Percentiles rank a stretch among this genome's conserved stretches.
Evolutionary conservation across 2,113 vertebrate species (phyloP).

Genomic region (Engraulis encrasicolus): DNA sequence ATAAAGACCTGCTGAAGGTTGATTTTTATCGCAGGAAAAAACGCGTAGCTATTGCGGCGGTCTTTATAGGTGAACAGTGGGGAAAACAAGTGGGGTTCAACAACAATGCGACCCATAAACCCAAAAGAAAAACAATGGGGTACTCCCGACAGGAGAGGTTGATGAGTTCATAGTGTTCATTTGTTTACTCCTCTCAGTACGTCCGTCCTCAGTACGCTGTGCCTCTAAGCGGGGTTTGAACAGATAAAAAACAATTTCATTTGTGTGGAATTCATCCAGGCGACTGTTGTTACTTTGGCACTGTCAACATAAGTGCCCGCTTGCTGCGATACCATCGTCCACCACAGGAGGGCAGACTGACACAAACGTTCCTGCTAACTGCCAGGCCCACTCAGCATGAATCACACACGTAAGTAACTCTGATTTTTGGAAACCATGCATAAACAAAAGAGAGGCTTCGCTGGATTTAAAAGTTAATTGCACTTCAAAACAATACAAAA

Average conservation of each 20-base stretch:
- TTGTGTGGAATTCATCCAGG: not conserved
- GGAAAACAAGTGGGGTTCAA: slow-evolving; percentile 8
- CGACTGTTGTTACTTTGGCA: slow-evolving; percentile 34
- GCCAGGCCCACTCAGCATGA: not conserved
- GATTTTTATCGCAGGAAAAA: slow-evolving; percentile 9
- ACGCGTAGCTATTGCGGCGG: not conserved
- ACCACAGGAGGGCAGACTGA: slow-evolving; percentile 63
- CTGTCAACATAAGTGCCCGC: not conserved
- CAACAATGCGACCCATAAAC: slow-evolving; percentile 1
- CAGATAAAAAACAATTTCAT: not conserved
- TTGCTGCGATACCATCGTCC: not conserved
- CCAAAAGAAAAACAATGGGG: not conserved
- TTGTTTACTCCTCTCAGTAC: not conserved
- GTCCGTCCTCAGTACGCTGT: not conserved
- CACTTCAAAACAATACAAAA: not conserved
- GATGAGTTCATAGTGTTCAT: not conserved
- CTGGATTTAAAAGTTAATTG: not conserved
- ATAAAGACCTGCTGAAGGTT: not conserved
- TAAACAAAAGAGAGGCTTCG: not conserved
- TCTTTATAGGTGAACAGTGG: slow-evolving; percentile 10
- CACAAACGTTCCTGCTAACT: slow-evolving; percentile 42
- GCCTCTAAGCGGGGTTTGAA: too few relatives aligned
- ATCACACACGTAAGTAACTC: not conserved
- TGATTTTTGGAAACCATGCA: not conserved
- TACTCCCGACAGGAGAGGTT: not conserved